Evolutionary conservation across 1,140 invertebrate species (phyloP), one percentile per base, ranked within the genome.

Genomic region (Drosophila nigrodunni): DNA sequence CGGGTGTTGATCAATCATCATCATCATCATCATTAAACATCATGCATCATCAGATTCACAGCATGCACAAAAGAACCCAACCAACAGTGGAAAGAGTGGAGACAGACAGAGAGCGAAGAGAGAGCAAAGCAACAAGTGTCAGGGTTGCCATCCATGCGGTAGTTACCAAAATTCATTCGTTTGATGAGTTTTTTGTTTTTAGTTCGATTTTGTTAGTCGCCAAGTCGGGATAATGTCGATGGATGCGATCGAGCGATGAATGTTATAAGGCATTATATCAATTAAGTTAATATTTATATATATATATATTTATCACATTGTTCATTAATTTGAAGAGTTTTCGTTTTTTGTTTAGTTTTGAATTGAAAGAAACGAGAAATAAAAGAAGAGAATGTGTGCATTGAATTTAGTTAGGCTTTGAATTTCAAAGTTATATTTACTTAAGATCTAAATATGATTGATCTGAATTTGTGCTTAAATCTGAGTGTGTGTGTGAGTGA

Each of bases 381-480:
- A 89, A 90, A 89, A 89, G 82, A 86, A 86, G 85, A 89, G 75
- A 89, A 89, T 85, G 80, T 85, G 85, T 90, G 85, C 86, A 85
- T 79, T 77, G 74, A 90, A 89, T 89, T 89, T 89, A 89, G 86
- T 90, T 69, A 75, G 78, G 75, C 80, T 30, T 30, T 30, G 6
- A 77, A 80, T 87, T 87, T 88, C 47, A 66, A 74, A 78, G 61
- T 18, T 25, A 61, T 37, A 65, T 15, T 25, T 61, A 73, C 73
- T 80, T 77, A 70, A 74, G 30, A 62, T 39, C 74, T 89, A 80
- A 73, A 66, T 52, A 66, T 87, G 87, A 86, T 64, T 43, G 49
- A 54, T 49, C 54, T 55, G 46, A 30, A 49, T 69, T 13, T 21
- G 47, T 50, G 44, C 47, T 71, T 67, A 60, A 64, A 7, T 64